phyloP scores from a whole-genome alignment of 2,888 invertebrate genomes.

The Drosophila picticornis region DNA sequence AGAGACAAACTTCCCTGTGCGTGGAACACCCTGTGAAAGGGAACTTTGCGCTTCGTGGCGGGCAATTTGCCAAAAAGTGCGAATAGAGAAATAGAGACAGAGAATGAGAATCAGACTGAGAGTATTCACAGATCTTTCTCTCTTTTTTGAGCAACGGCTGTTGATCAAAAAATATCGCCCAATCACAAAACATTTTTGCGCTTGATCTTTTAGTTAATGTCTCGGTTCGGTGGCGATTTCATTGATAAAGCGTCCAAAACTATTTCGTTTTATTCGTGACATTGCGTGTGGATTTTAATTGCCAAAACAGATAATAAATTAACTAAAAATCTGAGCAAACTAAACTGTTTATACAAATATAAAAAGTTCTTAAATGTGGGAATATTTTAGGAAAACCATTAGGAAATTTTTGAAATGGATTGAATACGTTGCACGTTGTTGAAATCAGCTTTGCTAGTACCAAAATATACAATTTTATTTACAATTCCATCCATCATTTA shows the following conservation, averaged over 20 bases:
- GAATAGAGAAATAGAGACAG: conserved; percentile 1
- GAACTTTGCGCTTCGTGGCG: conserved; percentile 52
- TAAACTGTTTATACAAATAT: neutral
- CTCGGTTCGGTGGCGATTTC: conserved; percentile 63
- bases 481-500: neutral
- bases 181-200: conserved; percentile 50
- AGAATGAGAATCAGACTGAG: neutral
- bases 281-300: conserved; percentile 33
- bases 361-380: neutral
- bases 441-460: conserved; percentile 4
- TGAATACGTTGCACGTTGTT: conserved; percentile 15
- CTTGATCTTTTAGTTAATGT: conserved; percentile 70
- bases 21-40: conserved; percentile 60
- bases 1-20: neutral
- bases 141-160: conserved; percentile 24
- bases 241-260: conserved; percentile 64
- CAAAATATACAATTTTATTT: conserved; percentile 4
- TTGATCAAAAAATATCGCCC: conserved; percentile 31
- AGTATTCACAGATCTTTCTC: conserved; percentile 2
- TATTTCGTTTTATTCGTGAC: conserved; percentile 11
- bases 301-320: conserved; percentile 26
- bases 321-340: conserved; percentile 4
- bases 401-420: conserved; percentile 21
- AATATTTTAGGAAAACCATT: conserved; percentile 1
- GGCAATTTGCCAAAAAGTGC: conserved; percentile 61